A percentile compares a stretch with the other conserved stretches of the same genome.
Evolutionary conservation across 35 echinoderm and acorn worm genomes (phyloP).

Genomic region (Heliocidaris tuberculata): DNA sequence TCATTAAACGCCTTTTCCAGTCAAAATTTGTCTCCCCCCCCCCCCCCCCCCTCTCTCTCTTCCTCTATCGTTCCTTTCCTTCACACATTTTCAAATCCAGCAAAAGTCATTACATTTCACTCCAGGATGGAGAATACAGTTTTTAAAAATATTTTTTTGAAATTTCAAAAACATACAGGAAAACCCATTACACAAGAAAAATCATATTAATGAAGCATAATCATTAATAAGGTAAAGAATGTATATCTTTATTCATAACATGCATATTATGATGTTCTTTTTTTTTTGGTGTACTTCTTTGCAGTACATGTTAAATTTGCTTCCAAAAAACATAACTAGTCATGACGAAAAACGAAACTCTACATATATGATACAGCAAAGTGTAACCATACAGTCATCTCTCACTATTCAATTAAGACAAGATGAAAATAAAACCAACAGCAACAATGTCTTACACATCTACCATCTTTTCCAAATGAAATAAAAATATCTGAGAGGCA

Average conservation of each 20-base stretch:
- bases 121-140: too few species aligned
- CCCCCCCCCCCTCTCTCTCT: too few species aligned
- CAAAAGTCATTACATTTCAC: too few species aligned
- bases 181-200: neutral
- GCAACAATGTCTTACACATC: neutral
- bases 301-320: conserved; percentile 8
- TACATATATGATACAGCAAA: neutral
- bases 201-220: neutral
- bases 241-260: conserved; percentile 45
- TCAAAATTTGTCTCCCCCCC: too few species aligned
- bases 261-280: conserved; percentile 29
- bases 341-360: conserved; percentile 3
- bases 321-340: conserved; percentile 38
- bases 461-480: neutral
- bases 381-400: conserved; percentile 20
- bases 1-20: too few species aligned
- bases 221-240: conserved; percentile 23
- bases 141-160: too few species aligned
- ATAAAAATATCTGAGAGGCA: conserved; percentile 13
- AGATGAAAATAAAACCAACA: neutral
- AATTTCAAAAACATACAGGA: too few species aligned
- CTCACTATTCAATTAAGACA: neutral
- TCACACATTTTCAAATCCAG: too few species aligned
- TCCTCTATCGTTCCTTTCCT: too few species aligned
- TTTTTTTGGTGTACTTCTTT: conserved; percentile 21